Conservation (phyloP, 2,797 vertebrate genomes). For the Aselliscus stoliczkanus region DNA sequence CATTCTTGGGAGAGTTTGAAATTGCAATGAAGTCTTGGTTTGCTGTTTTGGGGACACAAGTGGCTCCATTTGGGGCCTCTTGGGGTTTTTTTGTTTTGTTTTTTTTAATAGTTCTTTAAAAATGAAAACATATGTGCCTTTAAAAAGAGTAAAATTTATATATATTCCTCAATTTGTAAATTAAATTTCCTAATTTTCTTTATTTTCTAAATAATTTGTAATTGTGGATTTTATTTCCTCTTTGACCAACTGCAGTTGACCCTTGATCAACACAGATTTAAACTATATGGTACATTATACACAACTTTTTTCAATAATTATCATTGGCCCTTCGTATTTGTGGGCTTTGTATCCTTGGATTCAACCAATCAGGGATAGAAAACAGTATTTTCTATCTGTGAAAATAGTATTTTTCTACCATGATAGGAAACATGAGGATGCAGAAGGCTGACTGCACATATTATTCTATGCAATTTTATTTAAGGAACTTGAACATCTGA, state of each 20-base stretch:
- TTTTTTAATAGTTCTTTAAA: background rate
- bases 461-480: too few relatives aligned
- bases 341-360: background rate
- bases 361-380: too few relatives aligned
- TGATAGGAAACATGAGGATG: too few relatives aligned
- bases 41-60: background rate
- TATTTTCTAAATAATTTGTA: background rate
- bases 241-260: background rate
- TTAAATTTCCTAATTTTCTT: background rate
- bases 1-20: background rate
- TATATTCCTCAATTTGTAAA: background rate
- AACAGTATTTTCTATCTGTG: too few relatives aligned
- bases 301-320: background rate
- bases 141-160: background rate
- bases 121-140: background rate
- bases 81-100: background rate
- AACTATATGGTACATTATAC: background rate
- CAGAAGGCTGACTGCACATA: too few relatives aligned
- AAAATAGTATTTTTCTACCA: too few relatives aligned
- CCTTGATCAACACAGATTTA: background rate
- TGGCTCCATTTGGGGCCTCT: background rate
- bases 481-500: too few relatives aligned
- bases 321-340: background rate
- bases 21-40: background rate
- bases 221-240: background rate